Conservation (phyloP, 2,113 vertebrate genomes). For the Centropus bengalensis region DNA sequence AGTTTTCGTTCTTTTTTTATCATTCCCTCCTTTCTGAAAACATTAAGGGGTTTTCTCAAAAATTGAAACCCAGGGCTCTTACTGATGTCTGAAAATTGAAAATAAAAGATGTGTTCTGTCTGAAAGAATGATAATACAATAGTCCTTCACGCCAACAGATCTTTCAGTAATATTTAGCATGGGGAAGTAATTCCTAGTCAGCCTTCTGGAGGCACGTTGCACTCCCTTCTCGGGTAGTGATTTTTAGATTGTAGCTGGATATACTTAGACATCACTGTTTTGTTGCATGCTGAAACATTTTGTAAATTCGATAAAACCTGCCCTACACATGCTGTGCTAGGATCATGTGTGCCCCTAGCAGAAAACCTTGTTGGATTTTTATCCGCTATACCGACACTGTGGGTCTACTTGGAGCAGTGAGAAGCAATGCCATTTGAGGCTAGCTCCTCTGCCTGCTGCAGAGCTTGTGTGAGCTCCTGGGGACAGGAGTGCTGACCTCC, state of each 20-base stretch:
- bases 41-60: background rate
- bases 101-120: background rate
- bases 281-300: background rate
- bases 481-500: accelerated
- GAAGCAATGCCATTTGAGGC: background rate
- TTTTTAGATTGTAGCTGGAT: background rate
- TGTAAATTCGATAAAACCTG: background rate
- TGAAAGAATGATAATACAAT: background rate
- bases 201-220: background rate
- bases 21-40: background rate
- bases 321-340: background rate
- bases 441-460: background rate
- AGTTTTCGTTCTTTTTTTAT: background rate
- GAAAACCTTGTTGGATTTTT: background rate
- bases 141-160: background rate
- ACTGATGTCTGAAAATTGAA: background rate
- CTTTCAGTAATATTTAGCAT: background rate
- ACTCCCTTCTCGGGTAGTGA: background rate
- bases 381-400: background rate
- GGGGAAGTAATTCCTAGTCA: background rate
- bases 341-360: background rate
- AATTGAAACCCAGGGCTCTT: background rate
- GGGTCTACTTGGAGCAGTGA: background rate
- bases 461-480: background rate
- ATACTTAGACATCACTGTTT: background rate